Conservation (phyloP, 2,113 vertebrate genomes). For the Oncorhynchus keta region DNA sequence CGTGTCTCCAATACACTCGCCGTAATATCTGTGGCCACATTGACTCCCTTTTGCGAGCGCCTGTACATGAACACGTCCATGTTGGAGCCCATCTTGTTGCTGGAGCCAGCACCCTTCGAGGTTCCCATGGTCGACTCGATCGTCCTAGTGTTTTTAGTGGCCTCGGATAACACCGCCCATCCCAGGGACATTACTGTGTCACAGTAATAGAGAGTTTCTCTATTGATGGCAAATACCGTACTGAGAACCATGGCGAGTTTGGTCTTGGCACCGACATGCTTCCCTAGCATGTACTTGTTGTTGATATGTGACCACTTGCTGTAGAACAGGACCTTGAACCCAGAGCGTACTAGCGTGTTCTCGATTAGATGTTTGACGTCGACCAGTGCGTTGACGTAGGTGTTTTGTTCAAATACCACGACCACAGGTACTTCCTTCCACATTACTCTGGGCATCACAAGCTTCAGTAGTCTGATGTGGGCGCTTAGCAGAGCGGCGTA, state of each 20-base stretch:
- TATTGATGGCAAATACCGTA: neutral
- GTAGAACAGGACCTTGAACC: neutral
- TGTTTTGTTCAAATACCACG: neutral
- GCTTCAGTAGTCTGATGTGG: neutral
- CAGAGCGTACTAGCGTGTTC: neutral
- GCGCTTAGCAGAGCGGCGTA: neutral
- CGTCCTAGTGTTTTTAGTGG: neutral
- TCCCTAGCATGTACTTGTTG: neutral
- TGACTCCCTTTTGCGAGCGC: neutral
- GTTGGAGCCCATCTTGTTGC: conserved; percentile 1
- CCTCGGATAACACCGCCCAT: neutral
- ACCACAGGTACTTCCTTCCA: neutral
- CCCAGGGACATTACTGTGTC: no score
- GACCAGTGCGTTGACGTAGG: neutral
- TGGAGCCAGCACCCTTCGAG: neutral
- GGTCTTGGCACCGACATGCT: neutral
- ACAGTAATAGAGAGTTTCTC: no score
- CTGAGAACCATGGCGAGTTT: neutral
- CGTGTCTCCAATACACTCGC: neutral
- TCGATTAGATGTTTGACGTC: neutral
- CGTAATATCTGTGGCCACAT: neutral
- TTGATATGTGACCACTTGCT: neutral
- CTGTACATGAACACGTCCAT: neutral
- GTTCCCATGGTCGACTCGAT: neutral
- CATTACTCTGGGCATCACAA: neutral